Base-by-base conservation (phyloP, 2,113 vertebrate species). In the Montifringilla adamsi region DNA sequence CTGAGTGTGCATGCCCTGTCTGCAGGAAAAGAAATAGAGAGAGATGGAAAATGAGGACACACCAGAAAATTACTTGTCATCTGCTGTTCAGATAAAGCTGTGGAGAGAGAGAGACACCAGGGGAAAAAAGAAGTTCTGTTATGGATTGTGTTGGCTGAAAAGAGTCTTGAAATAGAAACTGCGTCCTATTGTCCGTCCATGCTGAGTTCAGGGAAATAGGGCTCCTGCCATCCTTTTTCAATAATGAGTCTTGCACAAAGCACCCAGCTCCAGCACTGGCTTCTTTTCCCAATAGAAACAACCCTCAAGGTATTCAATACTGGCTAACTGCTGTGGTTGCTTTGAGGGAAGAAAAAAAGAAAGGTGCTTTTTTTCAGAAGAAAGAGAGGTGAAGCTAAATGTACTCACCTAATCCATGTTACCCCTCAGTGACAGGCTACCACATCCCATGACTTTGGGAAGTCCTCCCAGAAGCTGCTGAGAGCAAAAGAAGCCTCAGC, bases 51-150 rank as follows among this genome's bases (percentile, higher is more conserved):
- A 96, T 28, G 67, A 93, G 92, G 90, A 91, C 82, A 67, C 78
- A 74, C 41, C 85, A 91, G 90, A 92, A 93, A 93, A 94, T 96
- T 77, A 84, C 76, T 88, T 93, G 83, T 94, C 86, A 92, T 93
- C 86, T 89, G 68, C 83, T 93, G 64, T 62, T 80, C 84, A 86
- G 85, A 92, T 84, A 86, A 93, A 93, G 55, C 63, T 94, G 37
- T 37, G 37, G 62, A 19, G 43, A 79, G 72, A 88, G 72, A 88
- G 28, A 80, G 41, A 94, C 43, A 68, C 21, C 72, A 77, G 91
- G 64, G 35, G 16, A 67, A 92, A 89, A 92, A 92, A 88, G 59
- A 63, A 70, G 52, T 70, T 86, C 55, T 84, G 64, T 86, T 89
- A 67, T 13, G 39, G 79, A 62, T 63, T 93, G 46, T 83, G 72